A percentile compares a stretch with the other conserved stretches of the same genome.
Evolutionary conservation across 2,113 vertebrate genomes (phyloP).

Genomic region (Syngnathus typhle): DNA sequence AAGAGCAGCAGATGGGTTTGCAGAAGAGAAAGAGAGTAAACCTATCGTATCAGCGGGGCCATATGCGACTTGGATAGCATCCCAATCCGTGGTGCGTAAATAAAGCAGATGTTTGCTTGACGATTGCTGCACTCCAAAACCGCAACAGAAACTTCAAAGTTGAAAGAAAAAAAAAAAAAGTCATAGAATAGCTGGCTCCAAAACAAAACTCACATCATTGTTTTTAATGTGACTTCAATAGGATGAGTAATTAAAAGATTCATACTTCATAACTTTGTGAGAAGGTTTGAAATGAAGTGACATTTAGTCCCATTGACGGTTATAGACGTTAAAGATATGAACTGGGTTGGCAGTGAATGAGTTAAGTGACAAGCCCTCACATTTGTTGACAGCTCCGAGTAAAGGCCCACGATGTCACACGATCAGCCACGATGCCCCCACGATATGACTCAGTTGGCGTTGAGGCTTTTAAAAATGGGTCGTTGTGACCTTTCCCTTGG

Average conservation of each 20-base stretch:
- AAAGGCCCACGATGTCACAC: constrained; percentile 51
- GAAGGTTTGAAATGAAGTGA: too few species aligned
- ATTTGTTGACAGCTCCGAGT: constrained; percentile 61
- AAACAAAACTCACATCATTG: background rate
- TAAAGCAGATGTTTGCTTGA: constrained; percentile 64
- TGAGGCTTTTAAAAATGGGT: constrained; percentile 52
- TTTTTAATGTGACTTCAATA: background rate
- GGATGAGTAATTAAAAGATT: background rate
- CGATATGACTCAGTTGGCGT: constrained; percentile 56
- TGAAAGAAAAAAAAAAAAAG: constrained; percentile 14
- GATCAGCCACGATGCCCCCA: constrained; percentile 52
- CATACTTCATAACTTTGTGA: background rate
- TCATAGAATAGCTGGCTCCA: constrained; percentile 25
- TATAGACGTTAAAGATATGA: too few species aligned
- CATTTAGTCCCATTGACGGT: too few species aligned
- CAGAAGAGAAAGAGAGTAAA: constrained; percentile 63
- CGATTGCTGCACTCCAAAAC: constrained; percentile 52
- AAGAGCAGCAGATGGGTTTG: constrained; percentile 60
- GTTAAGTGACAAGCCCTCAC: constrained; percentile 52
- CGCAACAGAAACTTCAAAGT: constrained; percentile 43
- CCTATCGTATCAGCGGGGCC: constrained; percentile 57
- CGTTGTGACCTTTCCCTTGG: constrained; percentile 63
- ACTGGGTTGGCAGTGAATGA: too few species aligned
- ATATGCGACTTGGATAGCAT: constrained; percentile 61
- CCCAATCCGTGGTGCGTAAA: constrained; percentile 56